Evolutionary conservation across 2,797 vertebrate genomes (phyloP).

Genomic region (Pseudochromis fuscus): DNA sequence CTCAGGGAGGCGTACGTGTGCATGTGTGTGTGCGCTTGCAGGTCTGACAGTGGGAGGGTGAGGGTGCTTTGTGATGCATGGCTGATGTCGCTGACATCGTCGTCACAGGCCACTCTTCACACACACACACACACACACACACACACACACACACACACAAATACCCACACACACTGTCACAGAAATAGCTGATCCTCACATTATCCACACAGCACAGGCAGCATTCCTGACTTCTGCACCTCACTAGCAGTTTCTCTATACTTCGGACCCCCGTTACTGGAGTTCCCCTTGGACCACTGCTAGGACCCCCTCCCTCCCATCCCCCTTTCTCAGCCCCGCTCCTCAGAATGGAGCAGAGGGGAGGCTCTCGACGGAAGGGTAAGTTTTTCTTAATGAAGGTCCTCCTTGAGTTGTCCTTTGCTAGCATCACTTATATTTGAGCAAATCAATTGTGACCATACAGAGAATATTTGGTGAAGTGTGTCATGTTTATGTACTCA

Average conservation of each 20-base stretch:
- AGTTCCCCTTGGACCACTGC: constrained; percentile 57
- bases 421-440: not conserved
- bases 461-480: not conserved
- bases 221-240: constrained; percentile 72
- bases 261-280: constrained; percentile 66
- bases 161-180: constrained; percentile 59
- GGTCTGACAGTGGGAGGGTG: constrained; percentile 61
- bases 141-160: constrained; percentile 44
- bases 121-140: constrained; percentile 47
- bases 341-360: constrained; percentile 85
- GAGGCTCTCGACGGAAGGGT: constrained; percentile 83
- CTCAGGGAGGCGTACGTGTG: constrained; percentile 43
- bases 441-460: not conserved
- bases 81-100: constrained; percentile 79
- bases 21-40: constrained; percentile 9
- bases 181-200: constrained; percentile 84
- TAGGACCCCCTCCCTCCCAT: constrained; percentile 68
- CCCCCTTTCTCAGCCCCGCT: constrained; percentile 69
- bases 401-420: constrained; percentile 8
- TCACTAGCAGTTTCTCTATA: constrained; percentile 59
- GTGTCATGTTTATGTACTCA: not conserved
- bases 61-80: constrained; percentile 81
- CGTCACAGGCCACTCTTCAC: constrained; percentile 71
- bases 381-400: constrained; percentile 62
- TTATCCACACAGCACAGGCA: constrained; percentile 71